phyloP scores from a whole-genome alignment of 2,888 invertebrate species.

The Pollenia amentaria region DNA sequence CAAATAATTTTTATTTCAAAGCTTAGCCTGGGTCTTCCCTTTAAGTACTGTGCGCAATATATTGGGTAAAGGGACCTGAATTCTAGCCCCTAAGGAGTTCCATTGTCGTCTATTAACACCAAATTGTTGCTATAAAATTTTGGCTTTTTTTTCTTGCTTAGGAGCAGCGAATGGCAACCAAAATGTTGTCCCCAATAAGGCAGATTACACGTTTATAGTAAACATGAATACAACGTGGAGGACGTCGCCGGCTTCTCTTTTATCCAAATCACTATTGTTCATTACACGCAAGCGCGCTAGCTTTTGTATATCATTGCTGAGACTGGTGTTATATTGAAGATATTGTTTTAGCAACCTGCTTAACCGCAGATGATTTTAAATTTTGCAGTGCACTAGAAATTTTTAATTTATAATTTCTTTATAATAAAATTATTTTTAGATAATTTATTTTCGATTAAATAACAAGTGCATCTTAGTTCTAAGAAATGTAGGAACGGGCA shows the following conservation, averaged over 20 bases:
- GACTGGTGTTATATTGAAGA: too few relatives aligned
- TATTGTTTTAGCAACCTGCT: too few relatives aligned
- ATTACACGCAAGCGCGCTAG: constrained; percentile 94
- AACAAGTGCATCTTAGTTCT: too few relatives aligned
- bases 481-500: too few relatives aligned
- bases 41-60: constrained; percentile 93
- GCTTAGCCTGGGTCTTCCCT: constrained; percentile 91
- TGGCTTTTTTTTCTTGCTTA: constrained; percentile 92
- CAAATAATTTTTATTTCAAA: too few relatives aligned
- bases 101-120: constrained; percentile 97
- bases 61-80: constrained; percentile 97
- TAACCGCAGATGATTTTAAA: too few relatives aligned
- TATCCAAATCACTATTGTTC: constrained; percentile 98
- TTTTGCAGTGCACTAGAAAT: too few relatives aligned
- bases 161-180: constrained; percentile 97
- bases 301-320: constrained; percentile 89
- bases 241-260: constrained; percentile 96
- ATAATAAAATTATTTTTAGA: too few relatives aligned
- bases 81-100: constrained; percentile 97
- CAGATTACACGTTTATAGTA: constrained; percentile 91
- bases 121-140: constrained; percentile 98
- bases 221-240: constrained; percentile 96
- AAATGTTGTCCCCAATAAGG: constrained; percentile 91
- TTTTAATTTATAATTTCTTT: too few relatives aligned
- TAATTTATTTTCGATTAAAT: too few relatives aligned